phyloP scores from a whole-genome alignment of 2,797 vertebrate genomes.

The Brachyrhaphis roseni region DNA sequence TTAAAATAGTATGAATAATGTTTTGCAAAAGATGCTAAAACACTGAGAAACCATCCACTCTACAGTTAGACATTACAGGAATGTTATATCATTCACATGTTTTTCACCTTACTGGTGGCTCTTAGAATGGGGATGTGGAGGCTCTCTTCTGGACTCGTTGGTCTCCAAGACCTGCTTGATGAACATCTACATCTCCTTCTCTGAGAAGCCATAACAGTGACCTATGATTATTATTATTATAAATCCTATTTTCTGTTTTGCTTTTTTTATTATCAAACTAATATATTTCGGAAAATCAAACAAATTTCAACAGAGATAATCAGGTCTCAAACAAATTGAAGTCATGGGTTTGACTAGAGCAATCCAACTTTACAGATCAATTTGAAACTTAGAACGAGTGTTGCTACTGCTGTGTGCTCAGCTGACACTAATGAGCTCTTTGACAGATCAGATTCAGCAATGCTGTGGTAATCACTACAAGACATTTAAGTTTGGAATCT shows the following conservation, averaged over 20 bases:
- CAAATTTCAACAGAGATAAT: neutral
- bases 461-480: neutral
- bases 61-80: neutral
- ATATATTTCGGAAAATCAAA: neutral
- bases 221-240: constrained; percentile 64
- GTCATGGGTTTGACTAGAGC: neutral
- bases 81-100: neutral
- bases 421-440: neutral
- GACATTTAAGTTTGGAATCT: neutral
- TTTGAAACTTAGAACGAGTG: neutral
- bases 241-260: neutral
- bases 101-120: constrained; percentile 83
- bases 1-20: too few relatives aligned
- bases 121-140: constrained; percentile 87
- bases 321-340: neutral
- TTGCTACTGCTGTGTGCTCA: neutral
- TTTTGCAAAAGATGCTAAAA: neutral
- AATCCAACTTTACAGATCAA: too few relatives aligned
- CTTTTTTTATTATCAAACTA: neutral
- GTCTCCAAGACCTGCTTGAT: constrained; percentile 94
- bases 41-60: neutral
- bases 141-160: constrained; percentile 89
- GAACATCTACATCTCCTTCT: constrained; percentile 94
- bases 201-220: constrained; percentile 94
- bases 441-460: neutral